Percentiles rank a stretch among this genome's conserved stretches.
Evolutionary conservation across 2,888 invertebrate species (phyloP).

Genomic region (Malacosoma neustria): DNA sequence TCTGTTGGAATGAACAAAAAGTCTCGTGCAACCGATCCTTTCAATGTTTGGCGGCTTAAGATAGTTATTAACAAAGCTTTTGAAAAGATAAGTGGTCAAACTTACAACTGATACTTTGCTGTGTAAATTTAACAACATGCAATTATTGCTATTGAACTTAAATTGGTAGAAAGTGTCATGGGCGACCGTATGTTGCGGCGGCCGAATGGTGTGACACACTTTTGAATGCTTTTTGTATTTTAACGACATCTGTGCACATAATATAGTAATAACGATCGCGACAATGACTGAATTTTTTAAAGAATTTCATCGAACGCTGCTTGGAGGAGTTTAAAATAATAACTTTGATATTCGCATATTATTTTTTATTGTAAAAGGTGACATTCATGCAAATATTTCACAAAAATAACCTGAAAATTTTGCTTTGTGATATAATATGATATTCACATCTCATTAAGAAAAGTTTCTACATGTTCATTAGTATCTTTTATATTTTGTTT

Average conservation of each 20-base stretch:
- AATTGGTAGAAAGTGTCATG: constrained; percentile 44
- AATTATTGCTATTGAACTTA: constrained; percentile 61
- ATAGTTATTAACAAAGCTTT: neutral
- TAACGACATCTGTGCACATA: neutral
- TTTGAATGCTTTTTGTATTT: neutral
- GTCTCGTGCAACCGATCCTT: neutral
- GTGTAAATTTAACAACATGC: constrained; percentile 44
- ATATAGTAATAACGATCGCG: neutral
- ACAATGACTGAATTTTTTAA: too few species aligned
- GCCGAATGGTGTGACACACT: constrained; percentile 28
- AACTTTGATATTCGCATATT: too few species aligned
- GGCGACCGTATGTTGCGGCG: constrained; percentile 47
- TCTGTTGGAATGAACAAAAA: neutral
- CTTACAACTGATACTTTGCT: constrained; percentile 65
- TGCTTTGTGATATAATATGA: too few species aligned
- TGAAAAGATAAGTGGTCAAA: constrained; percentile 55
- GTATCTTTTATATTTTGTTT: too few species aligned
- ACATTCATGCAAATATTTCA: too few species aligned
- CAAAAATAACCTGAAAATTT: too few species aligned
- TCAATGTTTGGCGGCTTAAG: neutral
- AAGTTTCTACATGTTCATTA: too few species aligned
- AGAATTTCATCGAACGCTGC: too few species aligned
- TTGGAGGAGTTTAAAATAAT: too few species aligned
- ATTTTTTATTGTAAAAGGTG: too few species aligned
- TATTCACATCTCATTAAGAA: too few species aligned